phyloP scores from a whole-genome alignment of 2,888 invertebrate genomes.

The Melinopterus prodromus region DNA sequence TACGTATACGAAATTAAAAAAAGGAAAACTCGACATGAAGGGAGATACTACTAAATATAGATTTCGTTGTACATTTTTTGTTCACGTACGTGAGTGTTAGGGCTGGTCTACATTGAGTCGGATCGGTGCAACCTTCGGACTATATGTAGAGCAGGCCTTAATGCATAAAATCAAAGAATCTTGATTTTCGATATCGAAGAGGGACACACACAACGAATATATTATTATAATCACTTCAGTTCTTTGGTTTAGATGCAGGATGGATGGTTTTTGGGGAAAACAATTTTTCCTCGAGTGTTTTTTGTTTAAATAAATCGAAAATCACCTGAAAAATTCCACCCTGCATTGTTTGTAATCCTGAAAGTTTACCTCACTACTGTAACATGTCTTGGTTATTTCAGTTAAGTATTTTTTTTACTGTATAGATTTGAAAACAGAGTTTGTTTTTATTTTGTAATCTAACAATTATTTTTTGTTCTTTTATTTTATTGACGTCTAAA shows the following conservation, averaged over 20 bases:
- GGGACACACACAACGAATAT: not conserved
- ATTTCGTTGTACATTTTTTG: slow-evolving; percentile 20
- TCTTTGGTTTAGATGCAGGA: not conserved
- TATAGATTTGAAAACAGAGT: not conserved
- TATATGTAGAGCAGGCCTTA: not conserved
- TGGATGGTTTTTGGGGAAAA: not conserved
- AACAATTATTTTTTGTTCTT: slow-evolving; percentile 7
- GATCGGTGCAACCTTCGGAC: not conserved
- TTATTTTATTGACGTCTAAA: slow-evolving; percentile 51
- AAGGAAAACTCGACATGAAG: not conserved
- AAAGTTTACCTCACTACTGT: not conserved
- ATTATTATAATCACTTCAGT: not conserved
- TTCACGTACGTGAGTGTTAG: not conserved
- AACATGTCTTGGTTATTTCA: not conserved
- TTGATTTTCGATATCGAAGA: not conserved
- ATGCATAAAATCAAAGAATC: no score
- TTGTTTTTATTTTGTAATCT: slow-evolving; percentile 6
- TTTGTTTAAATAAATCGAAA: not conserved
- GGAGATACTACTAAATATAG: slow-evolving; percentile 9
- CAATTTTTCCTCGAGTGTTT: no score
- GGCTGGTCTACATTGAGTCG: not conserved
- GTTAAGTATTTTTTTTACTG: slow-evolving; percentile 14
- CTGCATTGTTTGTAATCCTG: not conserved
- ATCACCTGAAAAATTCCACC: no score
- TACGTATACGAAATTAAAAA: not conserved